Evolutionary conservation across 1,140 invertebrate genomes (phyloP), one percentile per base, ranked within the genome.

Genomic region (Atta colombica): DNA sequence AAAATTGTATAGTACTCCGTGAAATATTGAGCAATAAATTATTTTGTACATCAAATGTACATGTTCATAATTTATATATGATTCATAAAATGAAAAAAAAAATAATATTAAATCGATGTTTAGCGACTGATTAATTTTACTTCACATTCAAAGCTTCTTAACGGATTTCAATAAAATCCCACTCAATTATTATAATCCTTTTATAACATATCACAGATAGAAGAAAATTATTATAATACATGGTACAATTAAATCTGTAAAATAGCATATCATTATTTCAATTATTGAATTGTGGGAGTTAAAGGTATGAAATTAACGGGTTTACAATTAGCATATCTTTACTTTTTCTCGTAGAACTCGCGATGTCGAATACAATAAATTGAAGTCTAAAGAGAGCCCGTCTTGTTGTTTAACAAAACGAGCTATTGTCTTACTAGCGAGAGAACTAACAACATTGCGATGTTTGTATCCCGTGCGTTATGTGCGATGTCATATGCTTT

Each of bases 321-420:
- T 55, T 71, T 71, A 25, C 14, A 45, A 77, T 77, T 61, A 63
- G 21, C 58, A 28, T 49, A 21, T 7, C 8, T 14, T 18, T 53
- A 12, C 4, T 53, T 66, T 53, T 66, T 80, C 68, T 68, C 45
- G n/a, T 45, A n/a, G 25, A 71, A 55, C 77, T 69, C 28, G 39
- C 6, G 5, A 28, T 10, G 45, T 35, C 25, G 45, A 78, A 28
- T 72, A 61, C 25, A 21, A 51, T 39, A 68, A 80, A 80, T 68
- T n/a, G n/a, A 58, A 69, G 35, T 60, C 35, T 4, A 28, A 55
- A 71, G 66, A 71, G 51, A 71, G 14, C 68, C 1, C 12, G 21
- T 28, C 6, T 39, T 39, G 28, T 39, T 82, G 68, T 71, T 71
- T 55, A 82, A 72, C 53, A 66, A 82, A 82, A 71, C 49, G 68